Base-by-base conservation (phyloP, 1,140 invertebrate species). In the Diprion similis region DNA sequence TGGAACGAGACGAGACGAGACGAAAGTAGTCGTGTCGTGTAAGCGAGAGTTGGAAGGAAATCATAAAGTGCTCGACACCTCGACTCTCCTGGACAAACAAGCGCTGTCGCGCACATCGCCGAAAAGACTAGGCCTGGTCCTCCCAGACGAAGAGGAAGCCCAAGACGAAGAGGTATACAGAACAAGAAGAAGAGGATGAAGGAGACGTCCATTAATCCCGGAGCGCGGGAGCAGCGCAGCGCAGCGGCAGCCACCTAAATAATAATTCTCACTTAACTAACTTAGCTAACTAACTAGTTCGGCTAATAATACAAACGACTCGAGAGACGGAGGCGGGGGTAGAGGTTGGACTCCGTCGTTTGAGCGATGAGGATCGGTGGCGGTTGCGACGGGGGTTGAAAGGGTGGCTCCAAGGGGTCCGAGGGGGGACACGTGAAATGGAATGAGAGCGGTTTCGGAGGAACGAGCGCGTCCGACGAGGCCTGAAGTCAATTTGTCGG, bases 261-360 rank as follows among this genome's bases (percentile, higher is more conserved):
- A 87, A 87, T 88, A 87, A 88, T 88, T 87, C 85, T 84, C 86
- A 86, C 84, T 87, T 86, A 87, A 87, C 83, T 83, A 85, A 87
- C 82, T 85, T 81, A 81, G 83, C 83, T 88, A 87, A 88, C 86
- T 86, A 86, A 83, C 83, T 84, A 68, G 78, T 71, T 79, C 78
- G 82, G 85, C 86, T 88, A 87, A 88, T 87, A 87, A 88, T 88
- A 86, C 86, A 87, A 59, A 59, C 51, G 51, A 59, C 51, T 59
- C 11, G 11, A 83, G 83, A 82, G 81, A 84, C 83, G 78, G 81
- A 79, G 79, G 67, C 75, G 76, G 51, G 51, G 51, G 51, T 17
- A 17, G 51, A 59, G 51, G 51, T 13, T 59, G 51, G 51, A 17
- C 11, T 37, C 11, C 51, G 11, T 68, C 73, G 71, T 48, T n/a